phyloP scores from a whole-genome alignment of 2,888 invertebrate genomes.

The Muschampia plurimacula region DNA sequence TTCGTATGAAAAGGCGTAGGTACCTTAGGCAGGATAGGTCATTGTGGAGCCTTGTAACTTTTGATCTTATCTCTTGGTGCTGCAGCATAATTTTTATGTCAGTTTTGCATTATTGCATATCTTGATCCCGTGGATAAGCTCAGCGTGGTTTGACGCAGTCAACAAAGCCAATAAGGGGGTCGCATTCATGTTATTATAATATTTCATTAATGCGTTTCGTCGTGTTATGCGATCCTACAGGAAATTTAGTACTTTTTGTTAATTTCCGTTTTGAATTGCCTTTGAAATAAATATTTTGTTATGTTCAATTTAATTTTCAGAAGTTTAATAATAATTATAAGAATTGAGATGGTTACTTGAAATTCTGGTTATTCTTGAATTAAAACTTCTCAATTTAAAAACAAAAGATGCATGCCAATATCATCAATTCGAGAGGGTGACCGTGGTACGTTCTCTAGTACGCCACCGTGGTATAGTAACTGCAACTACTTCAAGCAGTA shows the following conservation, averaged over 20 bases:
- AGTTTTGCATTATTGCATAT: slow-evolving; percentile 51
- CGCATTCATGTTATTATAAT: slow-evolving; percentile 41
- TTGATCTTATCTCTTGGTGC: too few relatives aligned
- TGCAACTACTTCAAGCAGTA: too few relatives aligned
- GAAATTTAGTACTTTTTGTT: slow-evolving; percentile 52
- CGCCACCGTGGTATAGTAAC: too few relatives aligned
- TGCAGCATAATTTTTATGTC: background rate
- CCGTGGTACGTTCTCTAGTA: too few relatives aligned
- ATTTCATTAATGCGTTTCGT: slow-evolving; percentile 77
- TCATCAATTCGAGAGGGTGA: too few relatives aligned
- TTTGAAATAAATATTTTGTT: background rate
- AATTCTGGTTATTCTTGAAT: too few relatives aligned
- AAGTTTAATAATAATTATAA: background rate
- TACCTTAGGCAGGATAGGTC: too few relatives aligned
- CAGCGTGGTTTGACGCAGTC: slow-evolving; percentile 62
- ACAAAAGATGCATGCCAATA: too few relatives aligned
- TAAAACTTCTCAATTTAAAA: too few relatives aligned
- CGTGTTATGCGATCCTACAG: slow-evolving; percentile 47
- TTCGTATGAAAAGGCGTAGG: too few relatives aligned
- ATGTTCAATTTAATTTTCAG: background rate
- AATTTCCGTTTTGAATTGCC: slow-evolving; percentile 45
- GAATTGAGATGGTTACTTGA: background rate
- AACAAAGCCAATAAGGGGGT: slow-evolving; percentile 64
- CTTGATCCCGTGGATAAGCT: slow-evolving; percentile 57
- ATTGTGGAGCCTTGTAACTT: too few relatives aligned